phyloP scores from a whole-genome alignment of 2,797 vertebrate species.

The Taeniopygia guttata region DNA sequence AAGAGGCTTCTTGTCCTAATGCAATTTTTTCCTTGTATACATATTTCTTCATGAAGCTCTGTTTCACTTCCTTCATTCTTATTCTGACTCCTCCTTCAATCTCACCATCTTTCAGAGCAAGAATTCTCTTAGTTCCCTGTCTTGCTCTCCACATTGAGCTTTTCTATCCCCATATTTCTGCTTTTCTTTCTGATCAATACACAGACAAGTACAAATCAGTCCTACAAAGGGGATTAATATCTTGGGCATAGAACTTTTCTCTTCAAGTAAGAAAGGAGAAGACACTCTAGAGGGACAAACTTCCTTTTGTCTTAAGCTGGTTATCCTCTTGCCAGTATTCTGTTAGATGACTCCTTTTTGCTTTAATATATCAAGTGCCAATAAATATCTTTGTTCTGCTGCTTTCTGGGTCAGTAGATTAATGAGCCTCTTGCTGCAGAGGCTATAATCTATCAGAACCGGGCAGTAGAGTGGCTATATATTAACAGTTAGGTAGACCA shows the following conservation, averaged over 20 bases:
- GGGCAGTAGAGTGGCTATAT: background rate
- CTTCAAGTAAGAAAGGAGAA: background rate
- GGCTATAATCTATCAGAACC: background rate
- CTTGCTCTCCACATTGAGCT: background rate
- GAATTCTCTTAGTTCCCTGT: background rate
- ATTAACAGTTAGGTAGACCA: background rate
- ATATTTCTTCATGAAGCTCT: background rate
- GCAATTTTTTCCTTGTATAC: background rate
- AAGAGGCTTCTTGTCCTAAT: background rate
- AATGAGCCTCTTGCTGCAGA: background rate
- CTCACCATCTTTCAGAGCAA: background rate
- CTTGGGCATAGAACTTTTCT: background rate
- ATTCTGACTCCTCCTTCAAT: background rate
- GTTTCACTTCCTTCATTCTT: background rate
- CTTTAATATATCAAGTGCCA: background rate
- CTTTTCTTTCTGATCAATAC: background rate
- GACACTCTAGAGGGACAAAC: background rate
- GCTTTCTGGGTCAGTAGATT: constrained; percentile 25
- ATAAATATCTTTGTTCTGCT: background rate
- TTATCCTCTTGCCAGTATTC: background rate
- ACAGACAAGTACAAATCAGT: background rate
- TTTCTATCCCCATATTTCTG: background rate
- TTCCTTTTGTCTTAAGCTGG: background rate
- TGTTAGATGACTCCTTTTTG: background rate
- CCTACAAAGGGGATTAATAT: background rate